Evolutionary conservation across 1,140 invertebrate species (phyloP), one percentile per base, ranked within the genome.

Genomic region (Micrasema longulum): DNA sequence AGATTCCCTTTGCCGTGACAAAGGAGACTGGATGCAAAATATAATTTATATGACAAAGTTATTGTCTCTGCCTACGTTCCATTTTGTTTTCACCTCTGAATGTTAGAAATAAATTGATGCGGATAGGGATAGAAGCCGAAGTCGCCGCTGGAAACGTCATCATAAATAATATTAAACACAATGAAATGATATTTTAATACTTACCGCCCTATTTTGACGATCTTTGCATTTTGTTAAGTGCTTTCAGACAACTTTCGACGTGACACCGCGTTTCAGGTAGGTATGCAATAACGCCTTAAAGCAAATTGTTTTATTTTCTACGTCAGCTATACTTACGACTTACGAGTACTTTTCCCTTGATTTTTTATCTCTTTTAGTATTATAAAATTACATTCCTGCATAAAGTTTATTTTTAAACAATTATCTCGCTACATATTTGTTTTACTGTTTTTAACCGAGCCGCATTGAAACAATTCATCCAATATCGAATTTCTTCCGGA

Each of bases 1-100:
- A n/a, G n/a, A n/a, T 69, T 70, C 67, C 68, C 16, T 60, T 22
- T 63, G 47, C 57, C 70, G 72, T 74, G 72, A 74, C 72, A 74
- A 73, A 70, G 50, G 67, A 70, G 68, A 74, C 69, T 64, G 48
- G 53, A 69, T 71, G 45, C 26, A 7, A n/a, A 72, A 64, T 38
- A 55, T 53, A 53, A 75, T 75, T 75, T 75, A 69, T 75, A n/a
- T 55, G 45, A 43, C 55, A 73, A 69, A 55, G 57, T 60, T 11
- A 31, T 14, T 67, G 48, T 53, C 35, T 43, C 67, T 55, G 18
- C 66, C 66, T 69, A 69, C 55, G 67, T 14, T 55, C 26, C 16
- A 31, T 23, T 68, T 52, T 48, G 48, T 67, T 67, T 67, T 67
- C 36, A 41, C 55, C 55, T 41, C 22, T 60, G 55, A 41, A 41